phyloP scores from a whole-genome alignment of 2,888 invertebrate species.

The Pollenia amentaria region DNA sequence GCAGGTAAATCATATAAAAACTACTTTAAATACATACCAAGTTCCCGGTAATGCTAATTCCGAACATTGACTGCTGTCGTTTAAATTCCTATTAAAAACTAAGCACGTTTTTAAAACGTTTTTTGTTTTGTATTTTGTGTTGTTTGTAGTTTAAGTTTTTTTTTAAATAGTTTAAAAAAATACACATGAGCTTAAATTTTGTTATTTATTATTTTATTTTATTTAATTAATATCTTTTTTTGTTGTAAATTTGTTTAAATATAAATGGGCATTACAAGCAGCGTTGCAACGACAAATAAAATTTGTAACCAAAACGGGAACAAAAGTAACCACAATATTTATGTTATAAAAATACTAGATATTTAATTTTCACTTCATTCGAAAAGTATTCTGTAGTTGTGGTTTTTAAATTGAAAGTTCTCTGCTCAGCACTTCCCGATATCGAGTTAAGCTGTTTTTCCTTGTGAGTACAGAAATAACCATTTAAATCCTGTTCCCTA shows the following conservation, averaged over 20 bases:
- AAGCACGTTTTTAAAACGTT: not conserved
- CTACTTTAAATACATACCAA: slow-evolving; percentile 23
- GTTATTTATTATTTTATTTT: not conserved
- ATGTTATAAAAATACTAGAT: too few species aligned
- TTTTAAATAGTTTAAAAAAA: not conserved
- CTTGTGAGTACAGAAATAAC: too few species aligned
- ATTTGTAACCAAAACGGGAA: too few species aligned
- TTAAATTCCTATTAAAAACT: slow-evolving; percentile 43
- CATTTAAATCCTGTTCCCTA: not conserved
- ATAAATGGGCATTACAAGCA: too few species aligned
- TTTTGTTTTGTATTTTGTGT: not conserved
- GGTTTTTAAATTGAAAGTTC: too few species aligned
- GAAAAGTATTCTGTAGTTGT: too few species aligned
- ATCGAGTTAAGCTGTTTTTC: too few species aligned
- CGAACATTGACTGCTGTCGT: slow-evolving; percentile 1
- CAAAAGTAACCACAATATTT: too few species aligned
- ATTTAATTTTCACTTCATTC: too few species aligned
- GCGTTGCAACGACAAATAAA: too few species aligned
- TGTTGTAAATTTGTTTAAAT: not conserved
- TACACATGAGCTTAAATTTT: not conserved
- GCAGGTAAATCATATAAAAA: slow-evolving; percentile 4
- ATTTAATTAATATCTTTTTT: not conserved
- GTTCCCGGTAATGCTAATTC: slow-evolving; percentile 36
- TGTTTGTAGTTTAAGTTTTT: not conserved
- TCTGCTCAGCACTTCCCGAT: too few species aligned